Evolutionary conservation across 2,888 invertebrate species (phyloP).

Genomic region (Diplazon laetatorius): DNA sequence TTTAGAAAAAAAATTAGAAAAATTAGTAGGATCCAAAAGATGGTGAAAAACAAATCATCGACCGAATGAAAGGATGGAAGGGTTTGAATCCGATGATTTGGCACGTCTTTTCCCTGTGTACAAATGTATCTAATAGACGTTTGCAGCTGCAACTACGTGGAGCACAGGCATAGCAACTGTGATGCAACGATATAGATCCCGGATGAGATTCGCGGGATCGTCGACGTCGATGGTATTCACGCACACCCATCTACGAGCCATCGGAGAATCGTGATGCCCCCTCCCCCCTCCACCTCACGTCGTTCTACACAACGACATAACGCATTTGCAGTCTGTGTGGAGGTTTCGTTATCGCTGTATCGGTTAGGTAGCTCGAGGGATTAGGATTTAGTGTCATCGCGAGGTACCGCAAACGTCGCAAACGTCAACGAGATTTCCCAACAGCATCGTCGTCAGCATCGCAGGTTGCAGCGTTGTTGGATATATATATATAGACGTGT

Average conservation of each 20-base stretch:
- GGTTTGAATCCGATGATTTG: too few relatives aligned
- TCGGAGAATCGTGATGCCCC: too few relatives aligned
- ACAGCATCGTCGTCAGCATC: constrained; percentile 15
- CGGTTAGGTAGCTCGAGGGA: constrained; percentile 15
- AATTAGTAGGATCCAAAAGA: too few relatives aligned
- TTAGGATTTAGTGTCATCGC: constrained; percentile 25
- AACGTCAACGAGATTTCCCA: constrained; percentile 41
- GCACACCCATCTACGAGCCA: too few relatives aligned
- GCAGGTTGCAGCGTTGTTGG: neutral
- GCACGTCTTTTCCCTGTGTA: too few relatives aligned
- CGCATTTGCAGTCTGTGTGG: neutral
- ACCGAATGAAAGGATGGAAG: too few relatives aligned
- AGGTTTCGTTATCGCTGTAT: constrained; percentile 21
- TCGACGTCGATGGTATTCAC: constrained; percentile 3
- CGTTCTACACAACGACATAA: too few relatives aligned
- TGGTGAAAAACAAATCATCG: too few relatives aligned
- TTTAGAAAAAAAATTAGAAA: too few relatives aligned
- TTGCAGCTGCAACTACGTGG: neutral
- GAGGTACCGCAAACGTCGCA: neutral
- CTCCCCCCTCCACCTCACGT: too few relatives aligned
- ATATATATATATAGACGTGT: too few relatives aligned
- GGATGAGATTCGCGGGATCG: constrained; percentile 12
- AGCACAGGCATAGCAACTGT: constrained; percentile 20
- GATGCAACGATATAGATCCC: constrained; percentile 35
- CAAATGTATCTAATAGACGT: too few relatives aligned